Percentiles rank a stretch among this genome's conserved stretches.
Conservation (phyloP, 2,113 vertebrate species). For the Hypocryptadius cinnamomeus region DNA sequence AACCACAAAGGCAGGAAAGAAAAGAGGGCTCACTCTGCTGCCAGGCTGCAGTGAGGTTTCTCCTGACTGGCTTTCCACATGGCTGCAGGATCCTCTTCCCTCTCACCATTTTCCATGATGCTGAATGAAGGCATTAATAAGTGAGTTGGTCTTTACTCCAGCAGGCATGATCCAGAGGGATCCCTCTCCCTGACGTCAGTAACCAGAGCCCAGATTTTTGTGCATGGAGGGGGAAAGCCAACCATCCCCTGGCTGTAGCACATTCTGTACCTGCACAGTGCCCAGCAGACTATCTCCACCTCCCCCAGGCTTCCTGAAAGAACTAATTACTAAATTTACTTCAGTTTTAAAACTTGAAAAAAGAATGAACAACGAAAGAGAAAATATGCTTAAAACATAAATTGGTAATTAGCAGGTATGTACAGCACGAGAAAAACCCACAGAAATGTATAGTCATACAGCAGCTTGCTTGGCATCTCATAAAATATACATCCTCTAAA, state of each 20-base stretch:
- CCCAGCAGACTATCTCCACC: background rate
- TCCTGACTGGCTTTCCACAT: background rate
- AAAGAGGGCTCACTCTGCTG: background rate
- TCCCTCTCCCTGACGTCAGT: background rate
- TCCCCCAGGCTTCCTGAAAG: background rate
- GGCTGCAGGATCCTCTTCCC: background rate
- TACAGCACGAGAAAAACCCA: background rate
- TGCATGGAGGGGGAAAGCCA: fast-evolving
- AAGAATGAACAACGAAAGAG: background rate
- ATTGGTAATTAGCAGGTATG: background rate
- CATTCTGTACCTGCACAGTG: background rate
- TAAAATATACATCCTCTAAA: background rate
- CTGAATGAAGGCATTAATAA: background rate
- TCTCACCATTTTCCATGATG: background rate
- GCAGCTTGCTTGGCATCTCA: background rate
- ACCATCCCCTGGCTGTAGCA: background rate
- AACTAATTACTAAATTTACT: background rate
- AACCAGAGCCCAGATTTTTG: background rate
- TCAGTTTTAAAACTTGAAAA: background rate
- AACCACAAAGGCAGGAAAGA: background rate
- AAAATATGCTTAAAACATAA: background rate
- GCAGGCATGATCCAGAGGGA: background rate
- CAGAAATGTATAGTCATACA: background rate
- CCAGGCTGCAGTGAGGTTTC: background rate
- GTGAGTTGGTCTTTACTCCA: background rate